Evolutionary conservation across 2,888 invertebrate species (phyloP).

Genomic region (Nomada flava): DNA sequence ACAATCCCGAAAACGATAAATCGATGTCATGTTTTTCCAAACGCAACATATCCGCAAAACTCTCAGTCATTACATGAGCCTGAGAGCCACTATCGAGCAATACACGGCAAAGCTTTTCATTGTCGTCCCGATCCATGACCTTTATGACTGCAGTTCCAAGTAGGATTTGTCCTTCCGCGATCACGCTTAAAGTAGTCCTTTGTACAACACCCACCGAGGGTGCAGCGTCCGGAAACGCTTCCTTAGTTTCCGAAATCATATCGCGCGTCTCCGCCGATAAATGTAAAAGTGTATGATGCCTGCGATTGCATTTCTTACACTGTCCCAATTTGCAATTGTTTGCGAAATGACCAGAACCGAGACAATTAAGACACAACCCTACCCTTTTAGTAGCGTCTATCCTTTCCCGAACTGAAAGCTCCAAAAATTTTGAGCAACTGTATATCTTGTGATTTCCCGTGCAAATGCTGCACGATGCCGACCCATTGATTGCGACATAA

Average conservation of each 20-base stretch:
- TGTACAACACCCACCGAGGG: too few species aligned
- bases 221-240: too few species aligned
- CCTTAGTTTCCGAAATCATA: too few species aligned
- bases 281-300: background rate
- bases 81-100: constrained; percentile 10
- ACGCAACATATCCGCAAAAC: background rate
- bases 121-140: too few species aligned
- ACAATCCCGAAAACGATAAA: constrained; percentile 1
- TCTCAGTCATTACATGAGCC: constrained; percentile 3
- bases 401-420: background rate
- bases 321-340: background rate
- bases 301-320: background rate
- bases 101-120: background rate
- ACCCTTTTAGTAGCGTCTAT: background rate
- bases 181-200: too few species aligned
- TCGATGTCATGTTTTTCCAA: background rate
- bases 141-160: too few species aligned
- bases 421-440: background rate
- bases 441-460: too few species aligned
- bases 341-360: background rate
- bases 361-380: background rate
- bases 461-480: too few species aligned
- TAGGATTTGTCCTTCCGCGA: too few species aligned
- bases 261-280: background rate
- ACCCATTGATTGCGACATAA: too few species aligned